Evolutionary conservation across 2,113 vertebrate species (phyloP).

Genomic region (Ochotona curzoniae): DNA sequence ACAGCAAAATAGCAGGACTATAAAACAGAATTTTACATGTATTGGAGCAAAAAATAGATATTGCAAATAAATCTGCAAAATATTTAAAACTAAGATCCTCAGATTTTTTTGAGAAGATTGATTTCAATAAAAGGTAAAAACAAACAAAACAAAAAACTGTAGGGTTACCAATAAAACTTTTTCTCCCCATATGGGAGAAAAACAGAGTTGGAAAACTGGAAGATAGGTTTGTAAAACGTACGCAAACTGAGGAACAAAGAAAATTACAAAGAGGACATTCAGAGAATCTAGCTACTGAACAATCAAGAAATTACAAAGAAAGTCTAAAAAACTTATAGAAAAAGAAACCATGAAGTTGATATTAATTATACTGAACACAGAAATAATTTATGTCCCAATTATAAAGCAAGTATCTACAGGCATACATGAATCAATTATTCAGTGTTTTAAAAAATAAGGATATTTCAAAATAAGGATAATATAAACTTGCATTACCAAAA

Average conservation of each 20-base stretch:
- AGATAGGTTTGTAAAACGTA: background rate
- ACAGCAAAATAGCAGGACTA: background rate
- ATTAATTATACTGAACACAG: background rate
- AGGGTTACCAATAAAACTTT: too few species aligned
- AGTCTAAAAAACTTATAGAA: background rate
- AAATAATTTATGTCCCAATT: background rate
- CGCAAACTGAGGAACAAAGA: background rate
- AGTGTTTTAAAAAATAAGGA: background rate
- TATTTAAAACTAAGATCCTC: background rate
- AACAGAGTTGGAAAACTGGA: background rate
- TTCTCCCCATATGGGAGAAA: background rate
- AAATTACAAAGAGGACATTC: background rate
- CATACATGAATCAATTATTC: background rate
- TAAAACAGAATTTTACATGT: background rate
- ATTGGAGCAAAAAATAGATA: background rate
- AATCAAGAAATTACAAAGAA: background rate
- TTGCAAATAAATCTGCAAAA: background rate
- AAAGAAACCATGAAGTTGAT: background rate
- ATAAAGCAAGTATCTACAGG: background rate
- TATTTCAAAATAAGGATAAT: background rate
- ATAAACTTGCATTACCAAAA: background rate
- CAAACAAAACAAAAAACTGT: too few species aligned
- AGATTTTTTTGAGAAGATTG: background rate
- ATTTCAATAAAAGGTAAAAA: background rate
- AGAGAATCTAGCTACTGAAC: background rate